A percentile compares a stretch with the other conserved stretches of the same genome.
These are phyloP conservation scores for Fratercula arctica DNA, from an alignment of 2,797 vertebrate species.

Conservation along the genomic window DNA sequence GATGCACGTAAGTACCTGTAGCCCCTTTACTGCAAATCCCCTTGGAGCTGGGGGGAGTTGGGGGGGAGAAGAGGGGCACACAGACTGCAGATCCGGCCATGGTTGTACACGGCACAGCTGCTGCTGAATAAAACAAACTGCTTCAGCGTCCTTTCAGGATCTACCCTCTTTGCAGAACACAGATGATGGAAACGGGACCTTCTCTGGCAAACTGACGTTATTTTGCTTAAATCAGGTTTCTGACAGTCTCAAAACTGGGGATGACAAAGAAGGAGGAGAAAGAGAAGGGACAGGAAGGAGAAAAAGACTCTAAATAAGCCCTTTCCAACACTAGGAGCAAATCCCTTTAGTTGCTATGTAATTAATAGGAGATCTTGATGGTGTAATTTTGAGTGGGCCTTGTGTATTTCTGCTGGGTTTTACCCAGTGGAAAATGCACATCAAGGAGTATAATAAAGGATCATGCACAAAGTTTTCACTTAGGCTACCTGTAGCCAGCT, in stretches of 20 bases:
- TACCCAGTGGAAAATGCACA: background rate
- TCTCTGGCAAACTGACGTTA: background rate
- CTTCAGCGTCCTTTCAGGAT: background rate
- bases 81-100: background rate
- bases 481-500: background rate
- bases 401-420: background rate
- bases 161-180: background rate
- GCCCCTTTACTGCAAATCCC: background rate
- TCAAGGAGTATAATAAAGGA: background rate
- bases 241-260: background rate
- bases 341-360: background rate
- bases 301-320: background rate
- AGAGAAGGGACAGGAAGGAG: background rate
- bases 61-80: background rate
- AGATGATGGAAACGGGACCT: background rate
- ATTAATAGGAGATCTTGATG: background rate
- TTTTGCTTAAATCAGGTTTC: background rate
- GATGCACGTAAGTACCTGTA: background rate
- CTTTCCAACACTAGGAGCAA: background rate
- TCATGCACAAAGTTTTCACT: background rate
- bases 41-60: background rate
- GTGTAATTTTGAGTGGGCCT: background rate
- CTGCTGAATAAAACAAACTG: constrained; percentile 27
- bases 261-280: background rate
- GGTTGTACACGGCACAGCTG: background rate